A percentile compares a stretch with the other conserved stretches of the same genome.
phyloP scores from a whole-genome alignment of 2,113 vertebrate species.

The Stomatorhinus ivindoensis region DNA sequence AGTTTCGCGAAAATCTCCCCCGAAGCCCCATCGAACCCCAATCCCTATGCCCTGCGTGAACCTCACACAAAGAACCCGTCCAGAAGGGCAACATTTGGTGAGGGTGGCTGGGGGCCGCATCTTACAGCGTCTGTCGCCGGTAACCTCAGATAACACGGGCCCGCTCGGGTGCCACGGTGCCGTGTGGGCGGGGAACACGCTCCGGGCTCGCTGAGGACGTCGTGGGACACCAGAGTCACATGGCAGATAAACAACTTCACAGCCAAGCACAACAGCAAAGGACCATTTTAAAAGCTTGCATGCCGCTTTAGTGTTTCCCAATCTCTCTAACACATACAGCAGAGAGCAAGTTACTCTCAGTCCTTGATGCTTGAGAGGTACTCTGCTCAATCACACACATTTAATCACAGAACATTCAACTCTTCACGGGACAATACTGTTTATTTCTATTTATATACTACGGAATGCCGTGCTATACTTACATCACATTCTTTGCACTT shows the following conservation, averaged over 20 bases:
- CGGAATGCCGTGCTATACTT: background rate
- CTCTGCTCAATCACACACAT: background rate
- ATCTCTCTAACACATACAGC: background rate
- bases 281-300: background rate
- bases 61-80: background rate
- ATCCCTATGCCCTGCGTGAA: background rate
- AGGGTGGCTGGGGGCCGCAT: background rate
- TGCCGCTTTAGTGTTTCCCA: background rate
- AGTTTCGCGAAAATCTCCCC: background rate
- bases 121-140: background rate
- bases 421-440: background rate
- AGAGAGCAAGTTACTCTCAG: background rate
- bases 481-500: background rate
- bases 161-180: background rate
- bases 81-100: background rate
- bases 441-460: background rate
- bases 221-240: background rate
- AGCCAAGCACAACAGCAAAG: background rate
- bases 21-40: background rate
- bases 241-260: background rate
- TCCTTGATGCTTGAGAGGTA: background rate
- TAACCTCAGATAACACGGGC: background rate
- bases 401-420: background rate
- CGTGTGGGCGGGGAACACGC: background rate
- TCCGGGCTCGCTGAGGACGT: background rate